Conservation (phyloP, 2,888 invertebrate genomes). For the Hirtodrosophila duncani region DNA sequence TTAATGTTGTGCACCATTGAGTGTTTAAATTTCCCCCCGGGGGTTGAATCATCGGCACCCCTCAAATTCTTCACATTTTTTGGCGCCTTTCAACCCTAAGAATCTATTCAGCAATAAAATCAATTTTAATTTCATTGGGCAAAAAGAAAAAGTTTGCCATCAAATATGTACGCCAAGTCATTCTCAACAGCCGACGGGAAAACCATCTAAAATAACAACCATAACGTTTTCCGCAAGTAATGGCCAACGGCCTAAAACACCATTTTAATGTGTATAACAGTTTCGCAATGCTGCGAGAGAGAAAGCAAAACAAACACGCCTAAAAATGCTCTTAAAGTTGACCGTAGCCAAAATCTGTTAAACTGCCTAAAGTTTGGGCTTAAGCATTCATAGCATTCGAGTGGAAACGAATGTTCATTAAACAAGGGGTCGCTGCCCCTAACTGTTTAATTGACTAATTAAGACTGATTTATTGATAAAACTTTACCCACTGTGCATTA, state of each 20-base stretch:
- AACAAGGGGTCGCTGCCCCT: constrained; percentile 3
- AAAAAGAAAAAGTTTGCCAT: constrained; percentile 20
- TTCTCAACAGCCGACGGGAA: constrained; percentile 36
- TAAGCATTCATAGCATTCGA: constrained; percentile 3
- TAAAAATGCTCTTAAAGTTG: constrained; percentile 3
- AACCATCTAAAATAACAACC: constrained; percentile 23
- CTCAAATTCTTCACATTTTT: too few species aligned
- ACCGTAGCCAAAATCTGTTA: background rate
- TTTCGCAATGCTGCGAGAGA: constrained; percentile 9
- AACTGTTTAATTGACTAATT: constrained; percentile 38
- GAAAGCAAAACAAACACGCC: constrained; percentile 6
- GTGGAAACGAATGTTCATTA: constrained; percentile 37
- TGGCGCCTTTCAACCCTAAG: too few species aligned
- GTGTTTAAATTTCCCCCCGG: too few species aligned
- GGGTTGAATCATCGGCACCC: too few species aligned
- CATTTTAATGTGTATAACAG: constrained; percentile 38
- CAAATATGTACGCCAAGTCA: constrained; percentile 39
- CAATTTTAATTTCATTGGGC: constrained; percentile 53
- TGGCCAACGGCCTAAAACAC: constrained; percentile 4
- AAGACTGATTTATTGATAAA: constrained; percentile 51
- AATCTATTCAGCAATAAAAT: constrained; percentile 39
- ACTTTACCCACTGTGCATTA: constrained; percentile 21
- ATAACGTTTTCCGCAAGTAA: constrained; percentile 36
- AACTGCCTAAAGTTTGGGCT: constrained; percentile 1
- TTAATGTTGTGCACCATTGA: too few species aligned